A percentile compares a stretch with the other conserved stretches of the same genome.
Conservation (phyloP, 2,113 vertebrate species). For the Climacteris rufus region DNA sequence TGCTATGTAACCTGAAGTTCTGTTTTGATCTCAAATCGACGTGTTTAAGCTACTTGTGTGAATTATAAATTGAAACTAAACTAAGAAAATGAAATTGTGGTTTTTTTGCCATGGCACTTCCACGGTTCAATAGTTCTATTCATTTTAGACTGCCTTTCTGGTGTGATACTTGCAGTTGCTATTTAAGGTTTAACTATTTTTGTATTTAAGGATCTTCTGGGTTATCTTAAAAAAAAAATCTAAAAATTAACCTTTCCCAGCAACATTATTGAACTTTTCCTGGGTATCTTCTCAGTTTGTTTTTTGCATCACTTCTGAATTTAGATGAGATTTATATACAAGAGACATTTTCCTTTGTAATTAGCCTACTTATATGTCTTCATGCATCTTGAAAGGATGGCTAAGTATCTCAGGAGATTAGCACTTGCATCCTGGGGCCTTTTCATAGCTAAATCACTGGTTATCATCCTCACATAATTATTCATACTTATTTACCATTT, state of each 20-base stretch:
- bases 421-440: conserved; percentile 7
- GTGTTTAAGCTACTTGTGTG: conserved; percentile 77
- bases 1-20: conserved; percentile 78
- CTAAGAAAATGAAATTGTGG: conserved; percentile 62
- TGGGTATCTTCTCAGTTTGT: conserved; percentile 7
- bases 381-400: conserved; percentile 41
- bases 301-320: conserved; percentile 39
- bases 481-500: conserved; percentile 53
- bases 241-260: conserved; percentile 29
- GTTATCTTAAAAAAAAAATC: conserved; percentile 2
- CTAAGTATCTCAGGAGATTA: conserved; percentile 33
- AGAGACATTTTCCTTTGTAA: conserved; percentile 51
- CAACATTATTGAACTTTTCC: conserved; percentile 22
- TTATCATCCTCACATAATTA: conserved; percentile 48
- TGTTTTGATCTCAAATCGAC: conserved; percentile 79
- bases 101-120: conserved; percentile 34
- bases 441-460: conserved; percentile 28
- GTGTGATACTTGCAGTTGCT: not conserved
- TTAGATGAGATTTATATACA: conserved; percentile 38
- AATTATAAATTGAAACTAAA: conserved; percentile 74
- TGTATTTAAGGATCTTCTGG: not conserved
- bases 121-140: conserved; percentile 9
- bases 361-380: conserved; percentile 52
- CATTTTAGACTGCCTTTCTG: not conserved
- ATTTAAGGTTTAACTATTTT: conserved; percentile 38